phyloP scores from a whole-genome alignment of 1,140 invertebrate genomes.

The Mizuhopecten yessoensis region DNA sequence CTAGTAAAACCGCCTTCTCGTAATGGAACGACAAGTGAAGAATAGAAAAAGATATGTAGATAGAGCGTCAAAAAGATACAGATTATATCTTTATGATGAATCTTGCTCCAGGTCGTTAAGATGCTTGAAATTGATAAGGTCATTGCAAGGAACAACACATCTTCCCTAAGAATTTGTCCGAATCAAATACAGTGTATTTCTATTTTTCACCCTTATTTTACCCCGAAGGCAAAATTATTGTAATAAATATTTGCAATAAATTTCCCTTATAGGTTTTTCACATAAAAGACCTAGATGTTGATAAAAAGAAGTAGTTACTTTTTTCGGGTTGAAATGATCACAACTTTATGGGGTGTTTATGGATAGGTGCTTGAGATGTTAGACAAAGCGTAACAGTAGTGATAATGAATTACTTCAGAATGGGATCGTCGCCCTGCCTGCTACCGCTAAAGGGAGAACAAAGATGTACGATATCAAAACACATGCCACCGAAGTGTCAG shows the following conservation, averaged over 20 bases:
- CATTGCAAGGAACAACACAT: slow-evolving; percentile 18
- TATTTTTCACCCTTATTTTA: background rate
- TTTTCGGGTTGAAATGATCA: background rate
- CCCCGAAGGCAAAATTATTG: slow-evolving; percentile 20
- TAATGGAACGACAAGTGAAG: slow-evolving; percentile 38
- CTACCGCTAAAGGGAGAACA: background rate
- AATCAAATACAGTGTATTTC: background rate
- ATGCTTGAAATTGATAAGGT: slow-evolving; percentile 34
- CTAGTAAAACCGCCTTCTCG: slow-evolving; percentile 30
- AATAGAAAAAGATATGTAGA: slow-evolving; percentile 40
- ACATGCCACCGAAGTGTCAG: background rate
- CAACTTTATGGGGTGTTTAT: background rate
- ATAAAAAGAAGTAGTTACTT: background rate
- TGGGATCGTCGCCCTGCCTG: background rate
- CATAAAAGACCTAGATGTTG: background rate
- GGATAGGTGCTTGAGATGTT: background rate
- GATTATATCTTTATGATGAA: slow-evolving; percentile 36
- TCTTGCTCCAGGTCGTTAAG: slow-evolving; percentile 37
- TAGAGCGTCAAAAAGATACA: slow-evolving; percentile 33
- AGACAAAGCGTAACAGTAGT: slow-evolving; percentile 18
- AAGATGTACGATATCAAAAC: background rate
- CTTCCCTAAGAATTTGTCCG: slow-evolving; percentile 5
- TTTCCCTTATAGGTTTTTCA: slow-evolving; percentile 33
- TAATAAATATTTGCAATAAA: slow-evolving; percentile 32
- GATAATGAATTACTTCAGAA: slow-evolving; percentile 4